A percentile compares a stretch with the other conserved stretches of the same genome.
Evolutionary conservation across 2,888 invertebrate genomes (phyloP).

Genomic region (Pristionchus japonicus): DNA sequence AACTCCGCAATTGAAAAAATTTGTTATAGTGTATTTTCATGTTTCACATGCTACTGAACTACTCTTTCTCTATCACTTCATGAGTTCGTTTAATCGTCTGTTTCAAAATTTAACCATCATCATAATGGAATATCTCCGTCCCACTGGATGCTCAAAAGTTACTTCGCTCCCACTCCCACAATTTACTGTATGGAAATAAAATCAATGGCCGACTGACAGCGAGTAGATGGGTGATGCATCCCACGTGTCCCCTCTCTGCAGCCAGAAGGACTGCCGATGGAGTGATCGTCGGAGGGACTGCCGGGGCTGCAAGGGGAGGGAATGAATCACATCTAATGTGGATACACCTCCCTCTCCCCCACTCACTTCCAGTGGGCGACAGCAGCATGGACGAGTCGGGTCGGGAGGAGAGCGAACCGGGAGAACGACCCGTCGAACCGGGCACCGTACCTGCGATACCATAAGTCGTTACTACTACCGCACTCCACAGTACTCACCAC

Average conservation of each 20-base stretch:
- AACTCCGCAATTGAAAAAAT: too few species aligned
- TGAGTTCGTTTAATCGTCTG: not conserved
- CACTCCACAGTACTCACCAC: not conserved
- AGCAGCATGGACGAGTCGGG: not conserved
- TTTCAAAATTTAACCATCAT: too few species aligned
- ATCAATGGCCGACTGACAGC: not conserved
- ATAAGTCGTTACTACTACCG: not conserved
- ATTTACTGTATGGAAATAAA: not conserved
- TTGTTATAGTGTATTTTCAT: not conserved
- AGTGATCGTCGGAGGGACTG: not conserved
- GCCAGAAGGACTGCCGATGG: constrained; percentile 19
- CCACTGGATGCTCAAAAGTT: not conserved
- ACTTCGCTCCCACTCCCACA: not conserved
- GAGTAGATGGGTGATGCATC: constrained; percentile 11
- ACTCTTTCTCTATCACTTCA: not conserved
- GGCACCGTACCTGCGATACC: not conserved
- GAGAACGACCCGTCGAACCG: not conserved
- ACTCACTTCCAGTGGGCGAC: constrained; percentile 1
- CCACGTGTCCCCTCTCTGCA: not conserved
- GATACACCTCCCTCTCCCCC: not conserved
- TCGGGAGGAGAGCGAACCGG: not conserved
- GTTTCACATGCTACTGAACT: not conserved
- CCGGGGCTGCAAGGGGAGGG: not conserved
- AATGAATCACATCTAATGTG: too few species aligned
- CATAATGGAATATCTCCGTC: not conserved